Conservation (phyloP, 2,113 vertebrate species). For the Pollachius pollachius region DNA sequence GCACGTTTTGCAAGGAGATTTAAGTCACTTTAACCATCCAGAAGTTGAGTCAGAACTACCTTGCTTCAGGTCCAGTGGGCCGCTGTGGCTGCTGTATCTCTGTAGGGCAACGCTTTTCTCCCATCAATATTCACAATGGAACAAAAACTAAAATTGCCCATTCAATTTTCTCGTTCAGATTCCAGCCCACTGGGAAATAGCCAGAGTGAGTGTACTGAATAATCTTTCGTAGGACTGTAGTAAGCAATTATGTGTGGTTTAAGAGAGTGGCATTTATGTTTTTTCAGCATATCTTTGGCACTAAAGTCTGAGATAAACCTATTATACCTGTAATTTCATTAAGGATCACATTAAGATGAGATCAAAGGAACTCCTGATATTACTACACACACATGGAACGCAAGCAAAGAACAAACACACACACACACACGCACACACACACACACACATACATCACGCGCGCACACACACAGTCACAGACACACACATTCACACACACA, state of each 20-base stretch:
- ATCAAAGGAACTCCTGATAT: constrained; percentile 33
- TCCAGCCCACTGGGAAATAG: neutral
- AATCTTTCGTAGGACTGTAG: neutral
- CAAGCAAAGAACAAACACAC: neutral
- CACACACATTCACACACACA: constrained; percentile 16
- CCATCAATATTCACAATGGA: too few relatives aligned
- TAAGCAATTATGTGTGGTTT: constrained; percentile 3
- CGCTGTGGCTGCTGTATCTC: too few relatives aligned
- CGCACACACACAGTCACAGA: constrained; percentile 32
- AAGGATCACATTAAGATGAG: constrained; percentile 48
- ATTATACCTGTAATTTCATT: constrained; percentile 33
- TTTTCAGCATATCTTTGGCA: constrained; percentile 28
- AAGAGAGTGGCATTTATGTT: constrained; percentile 11
- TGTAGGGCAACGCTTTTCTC: too few relatives aligned
- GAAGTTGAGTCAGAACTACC: too few relatives aligned
- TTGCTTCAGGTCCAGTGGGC: too few relatives aligned
- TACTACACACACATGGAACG: constrained; percentile 14
- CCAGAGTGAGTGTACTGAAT: neutral
- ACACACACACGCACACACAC: constrained; percentile 15
- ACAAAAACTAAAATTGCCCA: too few relatives aligned
- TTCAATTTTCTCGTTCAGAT: too few relatives aligned
- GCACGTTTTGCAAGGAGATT: too few relatives aligned
- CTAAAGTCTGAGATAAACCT: constrained; percentile 16
- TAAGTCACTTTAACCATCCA: too few relatives aligned
- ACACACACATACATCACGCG: constrained; percentile 34